These are phyloP conservation scores for Quadroppia sp. DNA, from an alignment of 2,888 invertebrate genomes.

Conservation along the genomic window DNA sequence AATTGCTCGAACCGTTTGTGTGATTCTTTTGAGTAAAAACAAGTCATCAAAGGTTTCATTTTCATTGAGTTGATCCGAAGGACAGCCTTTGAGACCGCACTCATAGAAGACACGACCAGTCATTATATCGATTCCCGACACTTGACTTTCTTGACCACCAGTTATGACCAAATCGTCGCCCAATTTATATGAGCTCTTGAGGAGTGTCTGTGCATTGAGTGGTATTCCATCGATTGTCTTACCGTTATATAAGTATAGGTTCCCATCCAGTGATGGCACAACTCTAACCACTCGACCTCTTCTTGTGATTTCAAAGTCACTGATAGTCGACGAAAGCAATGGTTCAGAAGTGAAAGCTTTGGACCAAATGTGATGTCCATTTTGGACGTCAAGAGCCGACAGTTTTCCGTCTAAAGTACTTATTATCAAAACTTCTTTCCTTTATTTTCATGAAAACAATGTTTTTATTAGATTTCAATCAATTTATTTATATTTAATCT, in stretches of 20 bases:
- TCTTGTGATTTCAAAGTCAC: conserved; percentile 75
- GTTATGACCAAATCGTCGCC: conserved; percentile 55
- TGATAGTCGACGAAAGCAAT: conserved; percentile 81
- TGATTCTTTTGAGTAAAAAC: conserved; percentile 72
- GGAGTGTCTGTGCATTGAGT: conserved; percentile 75
- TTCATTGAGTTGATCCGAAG: conserved; percentile 57
- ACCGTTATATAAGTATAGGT: conserved; percentile 85
- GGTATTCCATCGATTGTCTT: conserved; percentile 80
- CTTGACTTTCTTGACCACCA: conserved; percentile 76
- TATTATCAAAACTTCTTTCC: conserved; percentile 63
- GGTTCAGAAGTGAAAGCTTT: conserved; percentile 66
- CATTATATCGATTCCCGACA: conserved; percentile 75
- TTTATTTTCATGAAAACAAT: background rate
- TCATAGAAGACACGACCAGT: conserved; percentile 68
- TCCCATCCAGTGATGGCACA: conserved; percentile 87
- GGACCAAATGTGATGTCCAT: conserved; percentile 70
- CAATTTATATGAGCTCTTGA: conserved; percentile 75
- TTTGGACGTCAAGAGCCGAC: conserved; percentile 69
- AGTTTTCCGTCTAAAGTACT: conserved; percentile 86
- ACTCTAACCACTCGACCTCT: conserved; percentile 80
- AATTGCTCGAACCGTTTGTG: conserved; percentile 82
- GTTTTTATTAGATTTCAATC: background rate
- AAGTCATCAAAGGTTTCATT: conserved; percentile 57
- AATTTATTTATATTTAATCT: background rate
- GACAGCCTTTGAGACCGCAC: conserved; percentile 68